Base-by-base conservation (phyloP, 2,888 invertebrate genomes). In the Drosophila robusta region DNA sequence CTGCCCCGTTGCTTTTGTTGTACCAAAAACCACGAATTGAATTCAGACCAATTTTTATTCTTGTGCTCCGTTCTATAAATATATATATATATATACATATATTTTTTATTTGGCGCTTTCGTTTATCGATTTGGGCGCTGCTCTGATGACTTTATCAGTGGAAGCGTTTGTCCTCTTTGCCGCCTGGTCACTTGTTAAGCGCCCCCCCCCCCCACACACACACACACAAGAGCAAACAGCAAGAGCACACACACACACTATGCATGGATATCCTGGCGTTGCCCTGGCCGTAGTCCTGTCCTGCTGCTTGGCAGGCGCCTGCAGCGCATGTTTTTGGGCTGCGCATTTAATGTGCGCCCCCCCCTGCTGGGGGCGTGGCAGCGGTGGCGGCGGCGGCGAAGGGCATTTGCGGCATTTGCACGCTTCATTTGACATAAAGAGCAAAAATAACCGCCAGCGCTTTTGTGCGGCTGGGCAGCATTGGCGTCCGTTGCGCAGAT, bases 401-500 rank as follows among this genome's bases (percentile, higher is more conserved):
- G 73, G 87, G 75, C 77, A 80, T 80, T 72, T 79, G 68, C 69
- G 86, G 83, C 85, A 88, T 88, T 85, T 80, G 87, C 87, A 85
- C 80, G 88, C 88, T 88, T 86, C 85, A 85, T 85, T 85, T 86
- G 81, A 75, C 88, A 88, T 78, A 86, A 88, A 88, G 80, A 78
- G 78, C 84, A 73, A 86, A 85, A 88, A 86, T 88, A 88, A 69
- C 86, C 83, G 74, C 58, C 44, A 56, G 75, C 77, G 65, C 44
- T 78, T 65, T 62, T 72, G 55, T 61, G 60, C 41, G 64, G 47
- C 65, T 41, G 36, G 44, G 55, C 71, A 41, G 18, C 38, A 22
- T 32, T 26, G 46, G 62, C 57, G 68, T 44, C 58, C 58, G 58
- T 68, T 63, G 57, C 63, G 26, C 68, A 78, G 75, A 82, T 88